phyloP scores from a whole-genome alignment of 1,140 invertebrate species.

The Lutraria rhynchaena region DNA sequence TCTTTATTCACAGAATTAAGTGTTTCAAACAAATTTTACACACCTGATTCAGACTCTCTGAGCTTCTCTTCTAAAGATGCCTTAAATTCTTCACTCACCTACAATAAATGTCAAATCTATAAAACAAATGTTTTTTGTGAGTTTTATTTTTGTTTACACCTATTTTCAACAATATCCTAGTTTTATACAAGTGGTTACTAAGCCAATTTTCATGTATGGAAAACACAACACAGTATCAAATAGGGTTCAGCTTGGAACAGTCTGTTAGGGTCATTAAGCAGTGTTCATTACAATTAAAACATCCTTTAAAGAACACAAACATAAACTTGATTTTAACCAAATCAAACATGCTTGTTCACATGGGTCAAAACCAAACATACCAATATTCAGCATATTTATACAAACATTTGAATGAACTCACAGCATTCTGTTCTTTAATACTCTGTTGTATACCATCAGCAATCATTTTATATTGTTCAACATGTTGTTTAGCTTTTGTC shows the following conservation, averaged over 20 bases:
- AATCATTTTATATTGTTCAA: conserved; percentile 92
- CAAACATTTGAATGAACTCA: conserved; percentile 48
- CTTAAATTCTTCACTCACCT: conserved; percentile 39
- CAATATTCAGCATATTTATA: too few species aligned
- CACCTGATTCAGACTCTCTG: conserved; percentile 23
- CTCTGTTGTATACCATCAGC: conserved; percentile 90
- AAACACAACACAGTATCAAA: too few species aligned
- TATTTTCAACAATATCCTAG: too few species aligned
- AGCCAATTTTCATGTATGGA: too few species aligned
- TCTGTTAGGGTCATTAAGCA: neutral
- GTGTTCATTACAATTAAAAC: neutral
- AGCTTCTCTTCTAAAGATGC: conserved; percentile 41
- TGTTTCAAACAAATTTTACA: neutral
- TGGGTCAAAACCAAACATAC: too few species aligned
- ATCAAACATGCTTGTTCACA: too few species aligned
- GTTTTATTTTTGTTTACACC: too few species aligned
- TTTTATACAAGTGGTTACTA: too few species aligned
- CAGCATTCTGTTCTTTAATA: conserved; percentile 87
- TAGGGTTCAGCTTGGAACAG: too few species aligned
- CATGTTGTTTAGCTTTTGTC: conserved; percentile 87
- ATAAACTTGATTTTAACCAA: neutral
- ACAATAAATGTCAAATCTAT: too few species aligned
- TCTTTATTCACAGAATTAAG: too few species aligned
- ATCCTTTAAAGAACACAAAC: neutral
- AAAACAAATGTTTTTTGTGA: too few species aligned